Conservation (phyloP, 2,888 invertebrate species). For the Operophtera brumata region DNA sequence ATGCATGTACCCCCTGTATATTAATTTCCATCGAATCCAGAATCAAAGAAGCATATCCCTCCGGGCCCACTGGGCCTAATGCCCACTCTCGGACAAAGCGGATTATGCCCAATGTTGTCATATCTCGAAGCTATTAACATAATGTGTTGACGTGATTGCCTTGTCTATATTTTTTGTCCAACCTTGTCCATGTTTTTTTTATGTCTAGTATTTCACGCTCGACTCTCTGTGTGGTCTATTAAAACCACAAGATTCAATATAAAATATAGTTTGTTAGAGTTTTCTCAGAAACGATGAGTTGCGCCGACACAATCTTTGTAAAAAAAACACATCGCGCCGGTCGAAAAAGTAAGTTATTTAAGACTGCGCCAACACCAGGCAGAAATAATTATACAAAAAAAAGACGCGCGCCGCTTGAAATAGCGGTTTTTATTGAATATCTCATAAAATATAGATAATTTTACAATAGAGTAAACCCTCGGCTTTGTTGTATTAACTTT, state of each 20-base stretch:
- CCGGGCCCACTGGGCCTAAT: constrained; percentile 56
- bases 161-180: constrained; percentile 55
- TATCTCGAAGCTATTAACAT: constrained; percentile 72
- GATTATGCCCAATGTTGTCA: constrained; percentile 75
- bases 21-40: constrained; percentile 73
- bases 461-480: too few relatives aligned
- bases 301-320: too few relatives aligned
- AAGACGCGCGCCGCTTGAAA: too few relatives aligned
- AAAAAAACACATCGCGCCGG: too few relatives aligned
- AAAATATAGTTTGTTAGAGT: constrained; percentile 16
- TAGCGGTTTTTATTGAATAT: too few relatives aligned
- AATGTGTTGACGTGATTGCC: constrained; percentile 69
- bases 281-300: constrained; percentile 20
- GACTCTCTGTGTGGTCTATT: constrained; percentile 63
- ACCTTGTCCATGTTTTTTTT: constrained; percentile 37
- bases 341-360: too few relatives aligned
- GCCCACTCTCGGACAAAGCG: constrained; percentile 71
- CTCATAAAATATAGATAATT: too few relatives aligned
- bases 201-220: constrained; percentile 42
- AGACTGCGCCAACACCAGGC: too few relatives aligned
- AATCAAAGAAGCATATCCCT: constrained; percentile 73
- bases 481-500: too few relatives aligned
- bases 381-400: too few relatives aligned
- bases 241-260: constrained; percentile 22
- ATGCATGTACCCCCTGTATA: constrained; percentile 63